Percentiles rank a stretch among this genome's conserved stretches.
Conservation (phyloP, 2,797 vertebrate species). For the Coracias cyanogaster region DNA sequence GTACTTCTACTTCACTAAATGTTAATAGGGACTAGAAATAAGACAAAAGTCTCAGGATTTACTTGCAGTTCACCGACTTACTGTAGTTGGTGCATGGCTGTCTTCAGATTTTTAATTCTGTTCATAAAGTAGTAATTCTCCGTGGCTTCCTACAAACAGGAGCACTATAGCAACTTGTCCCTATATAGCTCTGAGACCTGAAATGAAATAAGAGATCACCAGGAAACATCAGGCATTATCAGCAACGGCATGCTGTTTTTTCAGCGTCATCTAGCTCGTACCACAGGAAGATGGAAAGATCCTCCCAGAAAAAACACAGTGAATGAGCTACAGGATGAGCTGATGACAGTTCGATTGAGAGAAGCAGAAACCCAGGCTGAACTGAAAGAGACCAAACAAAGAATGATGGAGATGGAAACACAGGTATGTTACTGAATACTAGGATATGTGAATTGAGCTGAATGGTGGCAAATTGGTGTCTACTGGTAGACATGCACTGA, state of each 20-base stretch:
- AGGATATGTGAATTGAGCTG: not conserved
- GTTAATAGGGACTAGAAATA: not conserved
- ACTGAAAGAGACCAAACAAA: slow-evolving; percentile 91
- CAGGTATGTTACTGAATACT: slow-evolving; percentile 82
- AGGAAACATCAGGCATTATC: not conserved
- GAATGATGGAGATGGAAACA: slow-evolving; percentile 94
- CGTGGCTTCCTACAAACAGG: not conserved
- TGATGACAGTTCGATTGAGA: slow-evolving; percentile 92
- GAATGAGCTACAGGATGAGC: slow-evolving; percentile 94
- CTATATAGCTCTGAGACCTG: not conserved
- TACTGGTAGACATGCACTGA: not conserved
- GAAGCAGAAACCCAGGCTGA: slow-evolving; percentile 96
- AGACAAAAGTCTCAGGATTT: not conserved
- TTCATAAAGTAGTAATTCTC: not conserved
- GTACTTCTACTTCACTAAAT: not conserved
- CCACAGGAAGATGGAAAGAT: slow-evolving; percentile 94
- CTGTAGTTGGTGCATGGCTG: not conserved
- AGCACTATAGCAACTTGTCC: not conserved
- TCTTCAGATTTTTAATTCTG: not conserved
- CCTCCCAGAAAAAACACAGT: slow-evolving; percentile 89
- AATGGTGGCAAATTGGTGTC: not conserved
- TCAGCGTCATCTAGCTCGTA: slow-evolving; percentile 93
- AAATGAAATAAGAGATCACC: not conserved
- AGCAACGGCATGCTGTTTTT: not conserved
- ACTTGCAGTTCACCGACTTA: not conserved